Conservation (phyloP, 2,113 vertebrate species). For the Leptobrachium leishanense region DNA sequence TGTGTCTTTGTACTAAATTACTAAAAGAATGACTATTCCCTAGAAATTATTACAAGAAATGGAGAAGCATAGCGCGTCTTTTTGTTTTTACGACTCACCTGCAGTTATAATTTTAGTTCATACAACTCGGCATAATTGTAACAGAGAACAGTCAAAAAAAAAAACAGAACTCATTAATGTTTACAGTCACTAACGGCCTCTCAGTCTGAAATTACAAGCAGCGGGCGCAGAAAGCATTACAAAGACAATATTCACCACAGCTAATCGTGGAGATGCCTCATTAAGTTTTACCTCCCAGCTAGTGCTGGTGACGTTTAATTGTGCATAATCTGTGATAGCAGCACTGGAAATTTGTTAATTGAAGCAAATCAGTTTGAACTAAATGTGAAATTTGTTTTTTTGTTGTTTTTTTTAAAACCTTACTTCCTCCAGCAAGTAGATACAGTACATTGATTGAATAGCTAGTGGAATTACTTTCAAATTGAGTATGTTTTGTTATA, state of each 20-base stretch:
- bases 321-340: slow-evolving; percentile 40
- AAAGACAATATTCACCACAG: slow-evolving; percentile 46
- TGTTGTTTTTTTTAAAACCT: background rate
- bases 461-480: too few species aligned
- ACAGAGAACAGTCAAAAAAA: slow-evolving; percentile 35
- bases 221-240: slow-evolving; percentile 23
- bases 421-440: background rate
- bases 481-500: too few species aligned
- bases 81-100: slow-evolving; percentile 10
- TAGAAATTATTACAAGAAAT: background rate
- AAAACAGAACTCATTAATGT: slow-evolving; percentile 58
- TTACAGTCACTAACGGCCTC: slow-evolving; percentile 60
- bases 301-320: slow-evolving; percentile 44
- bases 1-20: too few species aligned
- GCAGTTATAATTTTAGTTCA: slow-evolving; percentile 5
- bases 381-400: background rate
- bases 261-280: slow-evolving; percentile 40
- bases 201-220: slow-evolving; percentile 57
- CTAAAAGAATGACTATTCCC: too few species aligned
- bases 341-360: slow-evolving; percentile 34
- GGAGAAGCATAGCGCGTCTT: background rate
- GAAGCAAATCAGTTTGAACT: slow-evolving; percentile 32
- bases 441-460: background rate
- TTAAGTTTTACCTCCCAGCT: slow-evolving; percentile 47
- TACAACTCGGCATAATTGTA: slow-evolving; percentile 19